Evolutionary conservation across 2,797 vertebrate genomes (phyloP).

Genomic region (Dallia pectoralis): DNA sequence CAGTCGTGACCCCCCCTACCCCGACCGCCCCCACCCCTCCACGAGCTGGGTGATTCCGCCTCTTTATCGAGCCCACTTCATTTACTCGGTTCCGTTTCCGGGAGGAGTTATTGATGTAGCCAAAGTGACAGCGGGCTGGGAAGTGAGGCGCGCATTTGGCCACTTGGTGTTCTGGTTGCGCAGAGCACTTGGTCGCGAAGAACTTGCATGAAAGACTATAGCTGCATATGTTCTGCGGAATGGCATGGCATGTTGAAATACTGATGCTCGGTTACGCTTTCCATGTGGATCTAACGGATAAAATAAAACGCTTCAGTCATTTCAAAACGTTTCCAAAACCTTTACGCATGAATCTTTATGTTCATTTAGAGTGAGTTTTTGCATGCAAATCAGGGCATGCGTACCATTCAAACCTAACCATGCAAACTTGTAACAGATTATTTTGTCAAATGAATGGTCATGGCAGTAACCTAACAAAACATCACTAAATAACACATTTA

Average conservation of each 20-base stretch:
- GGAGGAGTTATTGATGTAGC: conserved; percentile 39
- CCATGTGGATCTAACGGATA: not conserved
- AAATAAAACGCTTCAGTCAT: not conserved
- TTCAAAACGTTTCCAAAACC: not conserved
- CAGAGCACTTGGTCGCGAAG: not conserved
- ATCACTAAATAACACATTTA: not conserved
- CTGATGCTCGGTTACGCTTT: not conserved
- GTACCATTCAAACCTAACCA: not conserved
- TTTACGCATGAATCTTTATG: not conserved
- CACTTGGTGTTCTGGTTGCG: not conserved
- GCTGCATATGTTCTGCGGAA: not conserved
- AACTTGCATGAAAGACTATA: not conserved
- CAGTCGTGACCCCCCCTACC: conserved; percentile 23
- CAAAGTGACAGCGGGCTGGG: not conserved
- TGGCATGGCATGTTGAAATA: not conserved
- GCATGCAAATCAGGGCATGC: not conserved
- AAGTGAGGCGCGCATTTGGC: not conserved
- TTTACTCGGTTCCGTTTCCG: conserved; percentile 31
- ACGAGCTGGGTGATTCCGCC: conserved; percentile 31
- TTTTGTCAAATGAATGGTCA: not conserved
- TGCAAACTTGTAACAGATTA: not conserved
- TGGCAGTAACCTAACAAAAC: not conserved
- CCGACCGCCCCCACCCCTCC: too few relatives aligned
- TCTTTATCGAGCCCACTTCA: conserved; percentile 26
- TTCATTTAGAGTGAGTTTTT: not conserved